phyloP scores from a whole-genome alignment of 2,797 vertebrate genomes.

The Mormyrus proboscirostris region DNA sequence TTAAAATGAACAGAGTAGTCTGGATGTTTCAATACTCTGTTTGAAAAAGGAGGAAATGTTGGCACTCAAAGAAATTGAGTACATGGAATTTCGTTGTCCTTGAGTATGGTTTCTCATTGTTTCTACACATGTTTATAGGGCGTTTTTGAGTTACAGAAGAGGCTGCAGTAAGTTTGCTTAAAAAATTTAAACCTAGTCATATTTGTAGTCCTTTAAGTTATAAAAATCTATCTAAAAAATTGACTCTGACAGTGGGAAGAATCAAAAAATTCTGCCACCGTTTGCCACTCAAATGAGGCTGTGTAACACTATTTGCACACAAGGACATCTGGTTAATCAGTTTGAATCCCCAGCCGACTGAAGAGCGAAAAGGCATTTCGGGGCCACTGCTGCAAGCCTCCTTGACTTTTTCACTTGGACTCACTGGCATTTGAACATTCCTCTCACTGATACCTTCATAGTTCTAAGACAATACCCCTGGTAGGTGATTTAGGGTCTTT shows the following conservation, averaged over 20 bases:
- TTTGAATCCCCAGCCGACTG: slow-evolving; percentile 55
- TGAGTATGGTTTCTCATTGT: slow-evolving; percentile 40
- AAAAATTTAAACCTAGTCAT: slow-evolving; percentile 52
- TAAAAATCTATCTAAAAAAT: slow-evolving; percentile 11
- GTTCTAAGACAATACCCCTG: background rate
- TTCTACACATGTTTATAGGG: too few species aligned
- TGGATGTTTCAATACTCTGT: slow-evolving; percentile 35
- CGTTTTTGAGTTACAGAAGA: slow-evolving; percentile 52
- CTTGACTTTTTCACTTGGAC: background rate
- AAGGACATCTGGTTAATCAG: slow-evolving; percentile 69
- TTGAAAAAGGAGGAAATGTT: slow-evolving; percentile 15
- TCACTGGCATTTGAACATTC: background rate
- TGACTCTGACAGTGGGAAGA: slow-evolving; percentile 44
- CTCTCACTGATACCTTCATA: background rate
- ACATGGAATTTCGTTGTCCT: slow-evolving; percentile 45
- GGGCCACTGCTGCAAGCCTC: background rate
- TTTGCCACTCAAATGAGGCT: slow-evolving; percentile 57
- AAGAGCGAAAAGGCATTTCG: slow-evolving; percentile 45
- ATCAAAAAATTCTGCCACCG: slow-evolving; percentile 48
- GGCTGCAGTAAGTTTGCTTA: slow-evolving; percentile 48
- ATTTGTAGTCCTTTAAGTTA: slow-evolving; percentile 46
- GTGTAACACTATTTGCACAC: slow-evolving; percentile 53
- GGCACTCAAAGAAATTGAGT: slow-evolving; percentile 35
- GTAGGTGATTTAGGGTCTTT: background rate
- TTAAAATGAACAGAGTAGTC: slow-evolving; percentile 28